A percentile compares a stretch with the other conserved stretches of the same genome.
phyloP scores from a whole-genome alignment of 2,113 vertebrate species.

The Nothocercus nigrocapillus region DNA sequence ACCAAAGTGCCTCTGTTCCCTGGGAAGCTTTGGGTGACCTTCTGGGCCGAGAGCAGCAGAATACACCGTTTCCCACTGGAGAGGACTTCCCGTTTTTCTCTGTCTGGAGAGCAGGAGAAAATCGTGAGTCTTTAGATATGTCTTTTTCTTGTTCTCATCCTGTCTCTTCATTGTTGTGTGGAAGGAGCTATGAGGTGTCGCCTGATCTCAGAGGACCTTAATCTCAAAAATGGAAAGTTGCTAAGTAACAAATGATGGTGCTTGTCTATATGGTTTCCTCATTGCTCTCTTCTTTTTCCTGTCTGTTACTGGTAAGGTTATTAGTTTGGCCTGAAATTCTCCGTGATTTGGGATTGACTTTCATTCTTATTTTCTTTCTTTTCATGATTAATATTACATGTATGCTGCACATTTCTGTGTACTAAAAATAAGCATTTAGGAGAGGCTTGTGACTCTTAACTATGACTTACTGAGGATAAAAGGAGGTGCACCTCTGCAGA shows the following conservation, averaged over 20 bases:
- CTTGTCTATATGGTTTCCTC: not conserved
- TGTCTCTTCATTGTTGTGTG: not conserved
- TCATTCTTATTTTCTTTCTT: not conserved
- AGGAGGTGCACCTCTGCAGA: not conserved
- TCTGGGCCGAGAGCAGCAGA: not conserved
- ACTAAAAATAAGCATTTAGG: not conserved
- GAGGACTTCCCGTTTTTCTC: not conserved
- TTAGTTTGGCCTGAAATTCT: not conserved
- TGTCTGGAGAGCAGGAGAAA: not conserved
- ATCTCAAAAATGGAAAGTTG: not conserved
- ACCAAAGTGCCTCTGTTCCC: not conserved
- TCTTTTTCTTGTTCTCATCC: not conserved
- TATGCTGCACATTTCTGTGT: not conserved
- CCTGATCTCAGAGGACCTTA: not conserved
- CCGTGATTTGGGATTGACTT: not conserved
- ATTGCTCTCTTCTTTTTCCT: not conserved
- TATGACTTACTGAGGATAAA: not conserved
- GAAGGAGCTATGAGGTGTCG: not conserved
- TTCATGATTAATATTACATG: not conserved
- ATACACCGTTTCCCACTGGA: fast-evolving
- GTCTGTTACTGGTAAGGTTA: not conserved
- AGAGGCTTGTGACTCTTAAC: not conserved
- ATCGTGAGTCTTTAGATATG: not conserved
- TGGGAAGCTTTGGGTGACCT: not conserved
- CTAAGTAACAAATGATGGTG: not conserved